Percentiles rank a stretch among this genome's conserved stretches.
Conservation (phyloP, 1,140 invertebrate genomes). For the Semibalanus balanoides region DNA sequence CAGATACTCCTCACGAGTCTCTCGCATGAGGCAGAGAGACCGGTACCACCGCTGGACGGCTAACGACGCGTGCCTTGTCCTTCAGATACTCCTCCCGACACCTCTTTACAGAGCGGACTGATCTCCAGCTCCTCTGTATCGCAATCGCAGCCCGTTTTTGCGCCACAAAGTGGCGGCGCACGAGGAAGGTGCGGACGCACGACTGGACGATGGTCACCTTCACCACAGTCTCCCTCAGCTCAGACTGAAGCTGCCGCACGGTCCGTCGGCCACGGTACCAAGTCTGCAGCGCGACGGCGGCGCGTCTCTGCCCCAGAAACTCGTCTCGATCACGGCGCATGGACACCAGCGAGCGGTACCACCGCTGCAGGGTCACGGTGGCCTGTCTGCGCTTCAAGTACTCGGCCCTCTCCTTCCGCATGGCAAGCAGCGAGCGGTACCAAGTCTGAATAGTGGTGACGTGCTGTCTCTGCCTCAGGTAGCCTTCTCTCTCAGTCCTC, state of each 20-base stretch:
- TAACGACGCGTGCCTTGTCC: not conserved
- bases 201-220: not conserved
- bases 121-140: not conserved
- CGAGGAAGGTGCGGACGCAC: not conserved
- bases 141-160: not conserved
- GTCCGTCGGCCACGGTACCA: not conserved
- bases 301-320: not conserved
- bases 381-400: not conserved
- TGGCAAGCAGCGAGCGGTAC: not conserved
- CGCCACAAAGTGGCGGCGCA: not conserved
- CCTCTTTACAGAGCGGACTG: too few species aligned
- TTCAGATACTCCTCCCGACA: too few species aligned
- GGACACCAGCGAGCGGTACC: not conserved
- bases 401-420: not conserved
- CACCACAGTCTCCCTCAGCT: too few species aligned
- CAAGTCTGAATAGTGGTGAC: not conserved
- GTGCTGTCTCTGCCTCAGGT: not conserved
- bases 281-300: not conserved
- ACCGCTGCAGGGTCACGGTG: not conserved
- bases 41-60: not conserved
- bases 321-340: not conserved
- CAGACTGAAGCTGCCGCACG: too few species aligned
- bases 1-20: not conserved
- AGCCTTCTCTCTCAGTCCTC: not conserved
- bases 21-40: not conserved